These are phyloP conservation scores for Parazoanthus swiftii DNA, from an alignment of 92 coral and sea anemone genomes.

Conservation along the genomic window DNA sequence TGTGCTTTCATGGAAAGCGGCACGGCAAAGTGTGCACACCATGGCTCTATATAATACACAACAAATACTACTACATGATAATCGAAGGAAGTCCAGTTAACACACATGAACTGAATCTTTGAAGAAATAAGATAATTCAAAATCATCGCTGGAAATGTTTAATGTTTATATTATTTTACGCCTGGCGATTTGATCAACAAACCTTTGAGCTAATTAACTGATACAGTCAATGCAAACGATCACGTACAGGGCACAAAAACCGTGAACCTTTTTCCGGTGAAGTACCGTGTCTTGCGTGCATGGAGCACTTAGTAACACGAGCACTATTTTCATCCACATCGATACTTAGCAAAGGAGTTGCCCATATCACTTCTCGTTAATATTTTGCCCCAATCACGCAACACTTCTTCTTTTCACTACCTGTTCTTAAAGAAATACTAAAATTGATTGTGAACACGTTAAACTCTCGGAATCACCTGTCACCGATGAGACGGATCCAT, in stretches of 20 bases:
- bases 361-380: background rate
- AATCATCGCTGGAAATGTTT: background rate
- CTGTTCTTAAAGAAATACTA: background rate
- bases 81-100: no score
- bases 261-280: conserved; percentile 24
- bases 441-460: background rate
- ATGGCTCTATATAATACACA: no score
- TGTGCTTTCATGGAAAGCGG: no score
- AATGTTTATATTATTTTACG: background rate
- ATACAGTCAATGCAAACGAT: background rate
- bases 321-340: background rate
- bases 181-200: background rate
- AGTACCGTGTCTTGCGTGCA: background rate
- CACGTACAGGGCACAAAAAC: background rate
- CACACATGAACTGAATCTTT: no score
- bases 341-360: no score
- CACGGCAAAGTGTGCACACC: no score
- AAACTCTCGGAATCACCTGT: background rate
- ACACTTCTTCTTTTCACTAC: background rate
- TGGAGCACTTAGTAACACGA: background rate
- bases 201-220: background rate
- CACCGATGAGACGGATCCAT: background rate
- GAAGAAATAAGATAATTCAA: no score
- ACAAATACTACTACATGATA: no score
- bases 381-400: background rate